These are phyloP conservation scores for Scolopax mira DNA, from an alignment of 2,113 vertebrate genomes.

Conservation along the genomic window DNA sequence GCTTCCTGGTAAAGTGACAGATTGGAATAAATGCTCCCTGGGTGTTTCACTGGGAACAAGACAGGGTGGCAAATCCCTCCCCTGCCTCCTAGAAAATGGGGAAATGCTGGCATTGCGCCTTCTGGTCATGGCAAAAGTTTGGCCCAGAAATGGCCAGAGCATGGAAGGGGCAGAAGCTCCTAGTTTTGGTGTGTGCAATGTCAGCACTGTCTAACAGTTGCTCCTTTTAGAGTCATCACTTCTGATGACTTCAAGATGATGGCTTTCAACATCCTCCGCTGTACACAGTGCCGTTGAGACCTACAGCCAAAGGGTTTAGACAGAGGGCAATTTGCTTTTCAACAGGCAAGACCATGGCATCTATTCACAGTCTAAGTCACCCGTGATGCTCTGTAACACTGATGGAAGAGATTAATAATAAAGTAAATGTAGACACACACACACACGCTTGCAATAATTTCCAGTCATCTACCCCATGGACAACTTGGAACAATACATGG, in stretches of 20 bases:
- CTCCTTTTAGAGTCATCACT: not conserved
- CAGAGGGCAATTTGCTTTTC: not conserved
- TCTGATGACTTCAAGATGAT: not conserved
- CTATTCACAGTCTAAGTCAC: not conserved
- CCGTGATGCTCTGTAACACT: not conserved
- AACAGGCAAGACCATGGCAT: not conserved
- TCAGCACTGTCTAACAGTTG: not conserved
- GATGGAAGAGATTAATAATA: not conserved
- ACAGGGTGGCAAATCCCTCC: not conserved
- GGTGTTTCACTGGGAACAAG: not conserved
- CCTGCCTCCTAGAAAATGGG: not conserved
- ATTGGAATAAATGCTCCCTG: not conserved
- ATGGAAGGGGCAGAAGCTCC: not conserved
- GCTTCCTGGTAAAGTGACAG: not conserved
- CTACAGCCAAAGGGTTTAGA: not conserved
- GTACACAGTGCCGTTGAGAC: not conserved
- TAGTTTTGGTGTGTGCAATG: not conserved
- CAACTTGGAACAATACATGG: not conserved
- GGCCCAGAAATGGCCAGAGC: not conserved
- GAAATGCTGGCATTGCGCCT: rapidly evolving
- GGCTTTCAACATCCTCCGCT: not conserved
- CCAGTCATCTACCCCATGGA: not conserved
- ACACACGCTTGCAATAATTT: not conserved
- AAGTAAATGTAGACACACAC: not conserved
- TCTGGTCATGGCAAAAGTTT: not conserved